Conservation (phyloP, 2,888 invertebrate genomes). For the Ormyrus pomaceus region DNA sequence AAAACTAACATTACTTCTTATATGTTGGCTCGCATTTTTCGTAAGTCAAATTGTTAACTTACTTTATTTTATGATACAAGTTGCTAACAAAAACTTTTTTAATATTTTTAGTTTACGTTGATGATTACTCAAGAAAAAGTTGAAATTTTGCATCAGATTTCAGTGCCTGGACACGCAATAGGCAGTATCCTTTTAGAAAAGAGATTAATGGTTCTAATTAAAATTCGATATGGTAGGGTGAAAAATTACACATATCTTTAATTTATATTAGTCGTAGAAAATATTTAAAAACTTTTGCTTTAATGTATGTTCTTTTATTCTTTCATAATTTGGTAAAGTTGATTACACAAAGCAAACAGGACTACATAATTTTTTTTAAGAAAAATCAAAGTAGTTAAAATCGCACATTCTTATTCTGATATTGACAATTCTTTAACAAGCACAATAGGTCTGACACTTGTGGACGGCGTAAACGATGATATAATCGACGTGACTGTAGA, state of each 20-base stretch:
- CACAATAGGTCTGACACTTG: conserved; percentile 58
- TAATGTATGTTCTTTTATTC: no score
- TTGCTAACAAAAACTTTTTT: conserved; percentile 10
- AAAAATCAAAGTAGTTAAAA: no score
- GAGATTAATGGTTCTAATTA: no score
- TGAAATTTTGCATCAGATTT: conserved; percentile 80
- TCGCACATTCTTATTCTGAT: no score
- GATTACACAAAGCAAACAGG: no score
- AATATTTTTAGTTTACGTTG: conserved; percentile 76
- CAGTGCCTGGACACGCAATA: conserved; percentile 77
- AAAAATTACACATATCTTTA: no score
- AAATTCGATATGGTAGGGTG: no score
- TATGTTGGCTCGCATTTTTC: conserved; percentile 84
- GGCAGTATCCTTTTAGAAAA: conserved; percentile 75
- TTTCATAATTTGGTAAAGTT: no score
- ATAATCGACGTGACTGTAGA: conserved; percentile 78
- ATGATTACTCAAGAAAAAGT: conserved; percentile 84
- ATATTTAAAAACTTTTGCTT: no score
- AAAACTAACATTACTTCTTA: conserved; percentile 79
- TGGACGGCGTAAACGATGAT: conserved; percentile 69
- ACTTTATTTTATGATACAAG: no score
- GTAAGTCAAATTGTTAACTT: conserved; percentile 62
- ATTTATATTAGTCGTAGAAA: no score
- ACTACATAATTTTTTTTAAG: no score
- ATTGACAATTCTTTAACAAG: conserved; percentile 27